Base-by-base conservation (phyloP, 2,888 invertebrate genomes). In the Leptinotarsa haldemani region DNA sequence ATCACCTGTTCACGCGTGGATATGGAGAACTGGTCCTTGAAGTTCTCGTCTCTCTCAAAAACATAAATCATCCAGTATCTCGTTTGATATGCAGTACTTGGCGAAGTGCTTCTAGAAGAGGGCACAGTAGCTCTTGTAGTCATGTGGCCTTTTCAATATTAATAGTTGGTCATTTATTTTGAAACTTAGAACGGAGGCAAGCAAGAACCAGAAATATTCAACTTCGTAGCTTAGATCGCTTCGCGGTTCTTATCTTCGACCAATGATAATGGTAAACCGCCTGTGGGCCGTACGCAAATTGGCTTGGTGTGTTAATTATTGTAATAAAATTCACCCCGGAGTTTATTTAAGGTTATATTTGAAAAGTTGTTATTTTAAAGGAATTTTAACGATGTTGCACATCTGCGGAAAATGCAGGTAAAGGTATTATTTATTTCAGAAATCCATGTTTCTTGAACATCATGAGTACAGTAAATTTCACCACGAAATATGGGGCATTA, bases 141-240 rank as follows among this genome's bases (percentile, higher is more conserved):
- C 71, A 74, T 74, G 71, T 71, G 30, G 25, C 71, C 65, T 65
- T 69, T 70, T 65, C 71, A 65, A 74, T 74, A 71, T 71, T 74
- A 74, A 74, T 74, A 65, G 71, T 65, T 48, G 61, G 71, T 65
- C 74, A 74, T 74, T 74, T 74, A 71, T 74, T 70, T 61, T 46
- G 66, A 30, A 30, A 61, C 40, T 61, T 40, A 61, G 61, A 61
- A 61, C 61, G 40, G 61, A 61, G 61, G 61, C 40, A 61, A 61
- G 61, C 61, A 61, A 40, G 40, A 56, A 61, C 40, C 61, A 61
- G 40, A 40, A 25, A 40, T 40, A 61, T 61, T n/a, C 61, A 61
- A 61, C 56, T 22, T 56, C 56, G 56, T 56, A 20, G 56, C 20
- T 56, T 56, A 22, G 40, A 61, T 40, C 16, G 61, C 61, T n/a